These are phyloP conservation scores for Gymnogyps californianus DNA, from an alignment of 2,113 vertebrate genomes.

Conservation along the genomic window DNA sequence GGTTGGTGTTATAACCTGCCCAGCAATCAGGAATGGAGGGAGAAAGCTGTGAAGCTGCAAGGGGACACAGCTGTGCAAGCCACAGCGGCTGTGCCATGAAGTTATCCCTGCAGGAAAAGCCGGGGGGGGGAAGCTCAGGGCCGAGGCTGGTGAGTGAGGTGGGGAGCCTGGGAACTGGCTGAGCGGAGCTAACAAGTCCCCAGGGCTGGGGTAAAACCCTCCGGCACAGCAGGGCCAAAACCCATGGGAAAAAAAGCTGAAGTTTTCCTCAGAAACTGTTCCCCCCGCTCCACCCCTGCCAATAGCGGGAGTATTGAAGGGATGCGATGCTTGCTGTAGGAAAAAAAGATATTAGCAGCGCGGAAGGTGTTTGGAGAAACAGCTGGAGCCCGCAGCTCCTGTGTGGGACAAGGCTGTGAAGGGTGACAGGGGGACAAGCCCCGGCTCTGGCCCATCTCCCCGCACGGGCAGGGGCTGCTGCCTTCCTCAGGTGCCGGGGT, in stretches of 20 bases:
- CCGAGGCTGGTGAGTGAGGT: not conserved
- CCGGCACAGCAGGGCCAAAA: not conserved
- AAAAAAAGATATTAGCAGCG: not conserved
- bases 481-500: not conserved
- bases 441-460: not conserved
- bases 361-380: not conserved
- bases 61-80: not conserved
- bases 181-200: fast-evolving
- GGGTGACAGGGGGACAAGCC: not conserved
- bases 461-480: not conserved
- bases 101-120: not conserved
- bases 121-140: not conserved
- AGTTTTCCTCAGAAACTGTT: not conserved
- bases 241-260: not conserved
- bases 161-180: not conserved
- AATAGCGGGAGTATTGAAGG: fast-evolving
- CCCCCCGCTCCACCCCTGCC: not conserved
- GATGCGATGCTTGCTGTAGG: too few relatives aligned
- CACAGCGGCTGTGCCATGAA: not conserved
- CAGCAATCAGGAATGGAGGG: not conserved
- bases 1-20: not conserved
- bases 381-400: not conserved
- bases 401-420: not conserved
- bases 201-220: not conserved
- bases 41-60: not conserved